A percentile compares a stretch with the other conserved stretches of the same genome.
phyloP scores from a whole-genome alignment of 2,888 invertebrate genomes.

The Cremastinae sp. region DNA sequence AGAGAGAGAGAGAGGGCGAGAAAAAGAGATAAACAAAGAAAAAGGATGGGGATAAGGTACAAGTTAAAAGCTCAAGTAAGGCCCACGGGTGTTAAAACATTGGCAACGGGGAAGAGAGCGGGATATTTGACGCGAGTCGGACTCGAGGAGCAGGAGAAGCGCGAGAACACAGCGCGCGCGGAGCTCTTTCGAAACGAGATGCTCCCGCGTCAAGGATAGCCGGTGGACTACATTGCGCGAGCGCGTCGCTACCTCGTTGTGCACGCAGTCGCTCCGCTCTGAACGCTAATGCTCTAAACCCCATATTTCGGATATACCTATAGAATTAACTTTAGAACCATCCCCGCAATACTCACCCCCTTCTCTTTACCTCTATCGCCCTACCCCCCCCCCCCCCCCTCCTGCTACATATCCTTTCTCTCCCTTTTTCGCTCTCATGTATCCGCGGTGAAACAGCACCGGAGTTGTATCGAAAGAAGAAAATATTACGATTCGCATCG shows the following conservation, averaged over 20 bases:
- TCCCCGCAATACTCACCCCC: no score
- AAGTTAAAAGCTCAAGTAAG: constrained; percentile 2
- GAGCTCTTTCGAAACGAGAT: constrained; percentile 68
- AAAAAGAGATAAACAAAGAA: constrained; percentile 11
- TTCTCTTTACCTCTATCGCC: no score
- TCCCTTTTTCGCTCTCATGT: neutral
- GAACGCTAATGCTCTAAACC: constrained; percentile 32
- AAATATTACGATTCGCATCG: no score
- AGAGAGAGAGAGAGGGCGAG: constrained; percentile 7
- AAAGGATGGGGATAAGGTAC: neutral
- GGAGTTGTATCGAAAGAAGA: no score
- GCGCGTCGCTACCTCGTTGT: constrained; percentile 74
- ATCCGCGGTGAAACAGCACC: neutral
- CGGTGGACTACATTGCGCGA: constrained; percentile 78
- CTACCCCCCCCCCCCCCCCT: no score
- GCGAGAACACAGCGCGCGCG: constrained; percentile 57
- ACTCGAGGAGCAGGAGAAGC: constrained; percentile 51
- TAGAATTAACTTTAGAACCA: constrained; percentile 17
- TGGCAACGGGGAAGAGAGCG: constrained; percentile 38
- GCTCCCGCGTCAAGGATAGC: constrained; percentile 77
- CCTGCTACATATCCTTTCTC: neutral
- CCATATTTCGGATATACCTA: constrained; percentile 1
- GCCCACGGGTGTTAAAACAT: constrained; percentile 38
- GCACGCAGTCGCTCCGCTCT: constrained; percentile 75
- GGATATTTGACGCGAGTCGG: constrained; percentile 43